These are phyloP conservation scores for Leptoclinus maculatus DNA, from an alignment of 2,797 vertebrate genomes.

Conservation along the genomic window DNA sequence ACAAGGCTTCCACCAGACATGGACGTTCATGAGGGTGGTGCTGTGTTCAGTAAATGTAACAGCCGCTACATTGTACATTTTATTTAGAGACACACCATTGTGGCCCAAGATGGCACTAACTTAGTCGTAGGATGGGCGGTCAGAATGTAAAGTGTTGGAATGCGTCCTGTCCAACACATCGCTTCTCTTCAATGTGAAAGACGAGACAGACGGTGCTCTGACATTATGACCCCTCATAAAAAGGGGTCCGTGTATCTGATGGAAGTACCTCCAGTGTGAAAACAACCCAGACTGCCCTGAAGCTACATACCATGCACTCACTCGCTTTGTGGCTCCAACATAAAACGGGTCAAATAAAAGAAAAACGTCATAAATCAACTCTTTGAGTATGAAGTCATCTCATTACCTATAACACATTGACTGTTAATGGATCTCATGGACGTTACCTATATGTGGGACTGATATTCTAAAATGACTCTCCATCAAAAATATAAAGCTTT, in stretches of 20 bases:
- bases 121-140: slow-evolving; percentile 27
- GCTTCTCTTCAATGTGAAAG: slow-evolving; percentile 7
- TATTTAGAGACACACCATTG: background rate
- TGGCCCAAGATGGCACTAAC: background rate
- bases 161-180: slow-evolving; percentile 27
- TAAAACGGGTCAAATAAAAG: slow-evolving; percentile 4
- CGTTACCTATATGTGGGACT: background rate
- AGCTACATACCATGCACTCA: slow-evolving; percentile 10
- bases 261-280: slow-evolving; percentile 13
- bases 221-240: slow-evolving; percentile 46
- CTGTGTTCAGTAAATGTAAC: too few relatives aligned
- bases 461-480: too few relatives aligned
- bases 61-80: too few relatives aligned
- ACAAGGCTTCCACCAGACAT: too few relatives aligned
- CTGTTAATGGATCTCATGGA: background rate
- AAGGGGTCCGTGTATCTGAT: slow-evolving; percentile 35
- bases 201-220: slow-evolving; percentile 7
- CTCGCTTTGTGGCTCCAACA: slow-evolving; percentile 10
- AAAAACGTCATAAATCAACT: background rate
- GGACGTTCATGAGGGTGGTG: too few relatives aligned
- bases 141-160: slow-evolving; percentile 27
- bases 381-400: background rate
- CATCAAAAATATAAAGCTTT: too few relatives aligned
- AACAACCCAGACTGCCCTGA: slow-evolving; percentile 17
- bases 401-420: background rate